Evolutionary conservation across 37 sponge, comb jelly and placozoan species (phyloP).

Genomic region (Axinella damicornis): DNA sequence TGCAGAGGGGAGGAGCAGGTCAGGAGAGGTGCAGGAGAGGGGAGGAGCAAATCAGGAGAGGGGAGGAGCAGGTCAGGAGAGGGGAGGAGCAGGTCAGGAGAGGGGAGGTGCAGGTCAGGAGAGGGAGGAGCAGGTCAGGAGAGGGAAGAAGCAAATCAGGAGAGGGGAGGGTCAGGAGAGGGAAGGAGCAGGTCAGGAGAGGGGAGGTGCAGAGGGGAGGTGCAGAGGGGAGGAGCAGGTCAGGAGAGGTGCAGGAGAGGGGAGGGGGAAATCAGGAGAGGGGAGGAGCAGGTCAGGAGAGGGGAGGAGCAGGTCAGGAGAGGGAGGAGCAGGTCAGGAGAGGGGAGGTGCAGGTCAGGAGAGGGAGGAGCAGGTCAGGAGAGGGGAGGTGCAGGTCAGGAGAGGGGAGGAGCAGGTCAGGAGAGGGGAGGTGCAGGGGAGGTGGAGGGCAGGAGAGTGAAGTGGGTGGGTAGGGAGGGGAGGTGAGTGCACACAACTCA

Average conservation of each 20-base stretch:
- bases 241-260: too few relatives aligned
- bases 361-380: background rate
- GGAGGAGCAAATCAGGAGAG: background rate
- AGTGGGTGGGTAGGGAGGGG: background rate
- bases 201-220: too few relatives aligned
- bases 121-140: background rate
- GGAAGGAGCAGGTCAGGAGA: background rate
- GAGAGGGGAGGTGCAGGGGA: too few relatives aligned
- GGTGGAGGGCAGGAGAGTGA: background rate
- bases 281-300: background rate
- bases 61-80: conserved; percentile 58
- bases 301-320: too few relatives aligned
- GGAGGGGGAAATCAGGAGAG: background rate
- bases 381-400: too few relatives aligned
- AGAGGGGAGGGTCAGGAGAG: conserved; percentile 87
- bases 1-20: too few relatives aligned
- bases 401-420: too few relatives aligned
- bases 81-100: background rate
- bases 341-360: too few relatives aligned
- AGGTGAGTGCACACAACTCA: too few relatives aligned
- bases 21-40: conserved; percentile 88
- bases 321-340: background rate
- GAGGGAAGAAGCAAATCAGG: too few relatives aligned
- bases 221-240: conserved; percentile 7
- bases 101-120: too few relatives aligned